Percentiles rank a stretch among this genome's conserved stretches.
phyloP scores from a whole-genome alignment of 2,797 vertebrate genomes.

The Sebastiscus tertius region DNA sequence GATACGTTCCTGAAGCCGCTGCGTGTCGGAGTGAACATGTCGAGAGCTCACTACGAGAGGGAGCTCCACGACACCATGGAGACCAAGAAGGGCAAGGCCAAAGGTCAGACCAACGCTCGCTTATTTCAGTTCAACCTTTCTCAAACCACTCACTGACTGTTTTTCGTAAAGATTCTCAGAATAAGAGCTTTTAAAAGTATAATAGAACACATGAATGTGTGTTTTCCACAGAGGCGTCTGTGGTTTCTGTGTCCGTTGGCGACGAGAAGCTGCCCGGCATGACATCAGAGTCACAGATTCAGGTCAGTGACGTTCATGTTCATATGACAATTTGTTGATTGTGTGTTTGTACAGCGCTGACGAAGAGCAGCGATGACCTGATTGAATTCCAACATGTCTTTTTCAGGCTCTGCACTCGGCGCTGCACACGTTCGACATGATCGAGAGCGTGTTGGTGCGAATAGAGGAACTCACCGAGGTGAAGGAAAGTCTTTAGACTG shows the following conservation, averaged over 20 bases:
- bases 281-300: slow-evolving; percentile 91
- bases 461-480: slow-evolving; percentile 92
- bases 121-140: background rate
- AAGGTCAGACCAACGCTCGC: slow-evolving; percentile 62
- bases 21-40: slow-evolving; percentile 94
- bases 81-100: slow-evolving; percentile 72
- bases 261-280: slow-evolving; percentile 88
- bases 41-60: slow-evolving; percentile 94
- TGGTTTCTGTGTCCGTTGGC: slow-evolving; percentile 85
- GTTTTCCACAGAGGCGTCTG: slow-evolving; percentile 61
- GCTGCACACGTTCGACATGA: slow-evolving; percentile 96
- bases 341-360: background rate
- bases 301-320: slow-evolving; percentile 79
- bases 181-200: background rate
- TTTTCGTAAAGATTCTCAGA: background rate
- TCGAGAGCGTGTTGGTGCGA: slow-evolving; percentile 94
- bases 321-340: background rate
- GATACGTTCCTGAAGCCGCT: slow-evolving; percentile 91
- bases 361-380: background rate
- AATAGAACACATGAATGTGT: background rate
- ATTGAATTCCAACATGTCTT: slow-evolving; percentile 13
- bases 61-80: slow-evolving; percentile 88
- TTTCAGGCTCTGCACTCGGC: slow-evolving; percentile 92
- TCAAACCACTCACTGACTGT: background rate
- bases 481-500: slow-evolving; percentile 67